Evolutionary conservation across 1,140 invertebrate species (phyloP).

Genomic region (Meloidogyne floridensis): DNA sequence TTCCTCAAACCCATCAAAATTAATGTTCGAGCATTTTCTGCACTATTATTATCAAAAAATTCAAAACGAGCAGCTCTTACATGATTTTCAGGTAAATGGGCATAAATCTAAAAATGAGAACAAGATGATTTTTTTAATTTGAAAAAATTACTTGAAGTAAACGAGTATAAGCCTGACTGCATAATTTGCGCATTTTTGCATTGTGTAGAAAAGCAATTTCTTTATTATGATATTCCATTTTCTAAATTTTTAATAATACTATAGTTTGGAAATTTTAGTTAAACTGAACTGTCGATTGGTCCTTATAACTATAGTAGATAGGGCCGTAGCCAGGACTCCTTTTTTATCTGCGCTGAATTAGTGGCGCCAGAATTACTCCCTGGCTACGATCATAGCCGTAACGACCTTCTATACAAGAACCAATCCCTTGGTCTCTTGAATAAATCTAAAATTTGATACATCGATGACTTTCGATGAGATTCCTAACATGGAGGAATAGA

Average conservation of each 20-base stretch:
- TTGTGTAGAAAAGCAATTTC: slow-evolving; percentile 18
- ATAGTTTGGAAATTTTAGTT: no score
- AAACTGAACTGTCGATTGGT: no score
- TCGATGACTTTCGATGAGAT: no score
- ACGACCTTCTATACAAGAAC: no score
- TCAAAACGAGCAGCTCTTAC: slow-evolving; percentile 23
- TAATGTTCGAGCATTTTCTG: slow-evolving; percentile 25
- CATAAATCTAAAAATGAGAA: slow-evolving; percentile 6
- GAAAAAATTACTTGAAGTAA: slow-evolving; percentile 17
- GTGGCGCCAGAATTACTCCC: no score
- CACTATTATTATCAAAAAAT: slow-evolving; percentile 32
- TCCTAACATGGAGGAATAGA: no score
- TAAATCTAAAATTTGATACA: no score
- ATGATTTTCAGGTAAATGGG: slow-evolving; percentile 9
- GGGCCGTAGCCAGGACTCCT: no score
- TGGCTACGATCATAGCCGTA: no score
- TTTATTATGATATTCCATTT: slow-evolving; percentile 22
- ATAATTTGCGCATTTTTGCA: slow-evolving; percentile 15
- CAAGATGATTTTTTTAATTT: neutral
- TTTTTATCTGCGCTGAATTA: no score
- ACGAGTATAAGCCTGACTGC: slow-evolving; percentile 28
- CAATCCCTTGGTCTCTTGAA: no score
- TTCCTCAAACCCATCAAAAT: slow-evolving; percentile 13
- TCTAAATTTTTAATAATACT: neutral
- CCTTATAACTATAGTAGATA: no score